These are phyloP conservation scores for Phalanger gymnotis DNA, from an alignment of 2,797 vertebrate genomes.

Conservation along the genomic window DNA sequence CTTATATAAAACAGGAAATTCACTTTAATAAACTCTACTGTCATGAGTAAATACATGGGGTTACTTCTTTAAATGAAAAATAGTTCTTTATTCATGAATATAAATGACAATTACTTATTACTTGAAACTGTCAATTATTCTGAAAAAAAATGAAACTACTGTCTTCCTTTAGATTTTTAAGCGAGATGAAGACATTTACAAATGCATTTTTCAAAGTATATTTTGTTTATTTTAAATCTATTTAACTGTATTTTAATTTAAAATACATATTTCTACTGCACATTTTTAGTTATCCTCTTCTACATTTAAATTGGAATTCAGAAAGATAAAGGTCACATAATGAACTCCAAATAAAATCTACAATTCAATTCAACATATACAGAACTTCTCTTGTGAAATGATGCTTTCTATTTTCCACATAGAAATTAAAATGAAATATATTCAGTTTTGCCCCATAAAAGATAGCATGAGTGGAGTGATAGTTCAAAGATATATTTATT, in stretches of 20 bases:
- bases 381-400: constrained; percentile 31
- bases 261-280: constrained; percentile 56
- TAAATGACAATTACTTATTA: constrained; percentile 3
- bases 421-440: constrained; percentile 25
- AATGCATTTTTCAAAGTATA: constrained; percentile 24
- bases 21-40: constrained; percentile 37
- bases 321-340: constrained; percentile 69
- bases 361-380: constrained; percentile 64
- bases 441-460: constrained; percentile 39
- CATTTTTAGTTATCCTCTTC: constrained; percentile 48
- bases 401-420: constrained; percentile 41
- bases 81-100: constrained; percentile 2
- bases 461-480: neutral
- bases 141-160: constrained; percentile 42
- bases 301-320: constrained; percentile 68
- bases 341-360: constrained; percentile 55
- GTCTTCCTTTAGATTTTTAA: constrained; percentile 61
- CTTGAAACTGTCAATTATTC: neutral
- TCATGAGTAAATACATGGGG: constrained; percentile 30
- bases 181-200: constrained; percentile 68
- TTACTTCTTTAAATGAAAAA: constrained; percentile 59
- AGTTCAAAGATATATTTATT: constrained; percentile 1
- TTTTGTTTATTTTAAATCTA: constrained; percentile 3
- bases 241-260: neutral
- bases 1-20: constrained; percentile 25